Evolutionary conservation across 2,797 vertebrate genomes (phyloP), one percentile per base, ranked within the genome.

Genomic region (Trematomus bernacchii): DNA sequence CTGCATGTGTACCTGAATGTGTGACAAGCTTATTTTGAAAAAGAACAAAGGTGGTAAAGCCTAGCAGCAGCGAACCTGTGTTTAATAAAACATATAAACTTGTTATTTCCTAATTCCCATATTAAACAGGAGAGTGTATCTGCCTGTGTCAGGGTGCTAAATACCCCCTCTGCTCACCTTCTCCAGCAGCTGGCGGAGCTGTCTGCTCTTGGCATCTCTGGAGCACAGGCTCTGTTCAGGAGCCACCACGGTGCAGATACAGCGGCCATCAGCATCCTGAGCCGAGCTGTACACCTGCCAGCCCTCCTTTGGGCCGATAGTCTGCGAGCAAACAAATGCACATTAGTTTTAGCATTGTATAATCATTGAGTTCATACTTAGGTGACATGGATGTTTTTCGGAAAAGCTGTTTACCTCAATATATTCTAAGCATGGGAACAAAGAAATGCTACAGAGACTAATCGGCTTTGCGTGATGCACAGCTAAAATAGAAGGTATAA

Each of bases 231-330:
- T 99, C 87, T 99, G 98, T 83, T 99, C 98, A 1, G 98, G 98
- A 52, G 98, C 98, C 80, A 99, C 98, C 69, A 99, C 98, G 0
- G 98, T 99, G 90, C 98, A 99, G 92, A 99, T 98, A 83, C 98
- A 99, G 23, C 98, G 94, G 2, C 98, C 98, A 1, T 99, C 98
- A 1, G 97, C 96, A 83, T 99, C 98, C 90, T 99, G 98, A 0
- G 98, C 98, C 0, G 98, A 99, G 77, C 98, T 99, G 89, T 99
- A 99, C 63, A 99, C 98, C 90, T 99, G 98, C 98, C 98, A 99
- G 52, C 98, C 98, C 91, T 99, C 98, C 89, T 97, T 98, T 18
- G 98, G 97, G 23, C 97, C 97, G 3, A 99, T 96, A 68, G 98
- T 97, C 98, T 99, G 93, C 6, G 92, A 54, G 59, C 13, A 77